Evolutionary conservation across 2,113 vertebrate genomes (phyloP).

Genomic region (Rhinoderma darwinii): DNA sequence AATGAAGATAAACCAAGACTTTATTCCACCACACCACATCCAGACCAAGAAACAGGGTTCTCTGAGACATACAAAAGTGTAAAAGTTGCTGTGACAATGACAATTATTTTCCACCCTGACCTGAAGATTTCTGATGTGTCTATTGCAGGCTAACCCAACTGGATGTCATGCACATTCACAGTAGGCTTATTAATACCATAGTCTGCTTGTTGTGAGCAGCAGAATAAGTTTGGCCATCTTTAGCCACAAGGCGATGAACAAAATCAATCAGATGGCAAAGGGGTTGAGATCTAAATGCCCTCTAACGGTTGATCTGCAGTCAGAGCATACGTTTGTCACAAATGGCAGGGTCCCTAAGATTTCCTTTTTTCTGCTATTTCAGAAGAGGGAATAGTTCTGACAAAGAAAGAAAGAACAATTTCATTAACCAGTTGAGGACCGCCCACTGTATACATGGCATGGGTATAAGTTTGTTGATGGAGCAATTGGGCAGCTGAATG

Average conservation of each 20-base stretch:
- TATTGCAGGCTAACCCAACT: too few relatives aligned
- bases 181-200: too few relatives aligned
- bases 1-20: not conserved
- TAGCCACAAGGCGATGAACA: not conserved
- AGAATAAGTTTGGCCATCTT: not conserved
- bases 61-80: too few relatives aligned
- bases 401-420: not conserved
- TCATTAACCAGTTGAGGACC: too few relatives aligned
- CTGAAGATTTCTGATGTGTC: too few relatives aligned
- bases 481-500: too few relatives aligned
- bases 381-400: not conserved
- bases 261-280: not conserved
- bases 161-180: too few relatives aligned
- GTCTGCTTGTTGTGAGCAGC: not conserved
- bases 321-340: not conserved
- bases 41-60: too few relatives aligned
- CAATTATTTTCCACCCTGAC: too few relatives aligned
- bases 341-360: not conserved
- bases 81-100: too few relatives aligned
- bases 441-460: too few relatives aligned
- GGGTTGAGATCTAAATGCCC: not conserved
- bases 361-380: not conserved
- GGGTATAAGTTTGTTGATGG: too few relatives aligned
- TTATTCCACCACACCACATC: not conserved
- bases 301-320: not conserved